phyloP scores from a whole-genome alignment of 2,113 vertebrate genomes.

The Engystomops pustulosus region DNA sequence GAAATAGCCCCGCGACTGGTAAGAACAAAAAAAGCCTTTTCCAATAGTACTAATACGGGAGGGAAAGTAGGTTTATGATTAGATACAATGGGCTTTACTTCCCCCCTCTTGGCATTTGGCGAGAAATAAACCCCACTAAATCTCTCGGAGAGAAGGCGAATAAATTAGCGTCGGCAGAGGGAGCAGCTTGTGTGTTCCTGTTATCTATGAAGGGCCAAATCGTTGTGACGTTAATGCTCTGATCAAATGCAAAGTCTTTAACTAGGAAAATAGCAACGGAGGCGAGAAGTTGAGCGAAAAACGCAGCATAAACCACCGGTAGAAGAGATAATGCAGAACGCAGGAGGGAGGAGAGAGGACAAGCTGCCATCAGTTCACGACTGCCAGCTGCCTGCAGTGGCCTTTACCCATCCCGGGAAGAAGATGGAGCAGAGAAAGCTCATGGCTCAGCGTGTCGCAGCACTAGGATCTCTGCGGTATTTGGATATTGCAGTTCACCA shows the following conservation, averaged over 20 bases:
- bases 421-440: background rate
- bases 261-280: background rate
- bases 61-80: slow-evolving; percentile 50
- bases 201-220: slow-evolving; percentile 43
- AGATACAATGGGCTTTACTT: slow-evolving; percentile 56
- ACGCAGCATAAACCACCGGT: background rate
- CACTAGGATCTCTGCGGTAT: background rate
- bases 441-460: background rate
- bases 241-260: slow-evolving; percentile 53
- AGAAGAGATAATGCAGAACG: slow-evolving; percentile 10
- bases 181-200: slow-evolving; percentile 54
- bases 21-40: slow-evolving; percentile 55
- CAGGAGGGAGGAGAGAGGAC: slow-evolving; percentile 19
- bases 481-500: background rate
- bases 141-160: slow-evolving; percentile 44
- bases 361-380: background rate
- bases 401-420: slow-evolving; percentile 21
- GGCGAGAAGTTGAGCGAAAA: slow-evolving; percentile 23
- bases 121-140: slow-evolving; percentile 53
- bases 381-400: slow-evolving; percentile 30
- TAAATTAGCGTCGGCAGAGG: slow-evolving; percentile 42
- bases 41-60: slow-evolving; percentile 45
- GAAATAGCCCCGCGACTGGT: slow-evolving; percentile 47
- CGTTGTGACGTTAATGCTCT: slow-evolving; percentile 50
- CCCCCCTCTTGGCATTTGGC: slow-evolving; percentile 52